Conservation (phyloP, 2,113 vertebrate species). For the Microtus richardsoni region DNA sequence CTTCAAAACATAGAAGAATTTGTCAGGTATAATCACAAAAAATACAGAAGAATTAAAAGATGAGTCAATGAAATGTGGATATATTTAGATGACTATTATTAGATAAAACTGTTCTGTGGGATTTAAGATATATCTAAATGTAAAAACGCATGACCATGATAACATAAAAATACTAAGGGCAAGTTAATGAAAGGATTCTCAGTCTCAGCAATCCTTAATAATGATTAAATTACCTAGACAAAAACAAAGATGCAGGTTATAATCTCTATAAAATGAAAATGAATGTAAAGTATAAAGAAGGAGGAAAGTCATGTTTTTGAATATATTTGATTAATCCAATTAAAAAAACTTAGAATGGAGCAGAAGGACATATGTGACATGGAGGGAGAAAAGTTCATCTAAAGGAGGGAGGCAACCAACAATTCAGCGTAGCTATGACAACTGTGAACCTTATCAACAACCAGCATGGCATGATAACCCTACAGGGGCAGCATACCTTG, state of each 20-base stretch:
- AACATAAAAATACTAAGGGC: not conserved
- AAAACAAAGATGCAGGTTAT: not conserved
- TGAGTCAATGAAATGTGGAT: not conserved
- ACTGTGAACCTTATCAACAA: not conserved
- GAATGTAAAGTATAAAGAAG: not conserved
- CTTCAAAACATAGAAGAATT: not conserved
- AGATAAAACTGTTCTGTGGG: not conserved
- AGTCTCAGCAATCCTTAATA: not conserved
- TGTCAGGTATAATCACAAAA: not conserved
- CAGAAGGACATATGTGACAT: not conserved
- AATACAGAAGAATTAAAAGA: not conserved
- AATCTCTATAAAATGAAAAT: conserved; percentile 4
- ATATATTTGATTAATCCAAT: not conserved
- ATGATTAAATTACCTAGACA: not conserved
- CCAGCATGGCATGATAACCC: not conserved
- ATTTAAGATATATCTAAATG: not conserved
- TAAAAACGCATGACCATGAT: not conserved
- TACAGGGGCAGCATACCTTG: not conserved
- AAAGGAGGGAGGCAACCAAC: not conserved
- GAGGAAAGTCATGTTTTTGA: not conserved
- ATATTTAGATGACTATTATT: not conserved
- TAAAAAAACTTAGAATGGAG: not conserved
- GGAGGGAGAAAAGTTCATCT: not conserved
- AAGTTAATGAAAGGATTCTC: not conserved
- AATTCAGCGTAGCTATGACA: not conserved